Percentiles rank a stretch among this genome's conserved stretches.
phyloP scores from a whole-genome alignment of 1,140 invertebrate genomes.

The Littorina saxatilis region DNA sequence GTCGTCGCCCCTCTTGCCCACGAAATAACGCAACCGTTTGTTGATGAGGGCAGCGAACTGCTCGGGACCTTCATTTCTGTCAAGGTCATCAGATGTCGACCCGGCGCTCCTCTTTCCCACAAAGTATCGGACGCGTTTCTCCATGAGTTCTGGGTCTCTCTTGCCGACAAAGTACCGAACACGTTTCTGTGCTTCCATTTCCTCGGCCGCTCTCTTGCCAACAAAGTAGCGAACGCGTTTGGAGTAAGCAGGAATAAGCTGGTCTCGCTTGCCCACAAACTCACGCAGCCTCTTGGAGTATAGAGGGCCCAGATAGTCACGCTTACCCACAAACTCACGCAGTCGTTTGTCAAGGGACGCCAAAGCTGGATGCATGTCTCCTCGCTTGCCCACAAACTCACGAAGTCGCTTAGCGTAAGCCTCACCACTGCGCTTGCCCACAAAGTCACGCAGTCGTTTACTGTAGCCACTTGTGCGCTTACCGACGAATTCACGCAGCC shows the following conservation, averaged over 20 bases:
- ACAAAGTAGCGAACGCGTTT: constrained; percentile 18
- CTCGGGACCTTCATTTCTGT: background rate
- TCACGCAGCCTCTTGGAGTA: background rate
- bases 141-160: background rate
- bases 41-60: background rate
- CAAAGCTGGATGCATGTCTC: background rate
- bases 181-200: background rate
- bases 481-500: constrained; percentile 2
- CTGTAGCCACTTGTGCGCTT: background rate
- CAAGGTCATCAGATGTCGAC: background rate
- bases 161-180: constrained; percentile 23
- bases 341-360: background rate
- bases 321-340: constrained; percentile 18
- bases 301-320: background rate
- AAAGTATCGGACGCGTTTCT: constrained; percentile 19
- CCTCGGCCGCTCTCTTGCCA: background rate
- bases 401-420: constrained; percentile 5
- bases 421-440: background rate
- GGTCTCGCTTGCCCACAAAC: constrained; percentile 12
- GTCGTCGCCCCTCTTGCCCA: background rate
- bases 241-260: background rate
- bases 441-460: constrained; percentile 13
- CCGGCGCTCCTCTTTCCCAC: background rate
- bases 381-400: constrained; percentile 25
- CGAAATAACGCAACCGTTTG: background rate